Conservation (phyloP, 2,797 vertebrate genomes). For the Pantherophis vulpinus region DNA sequence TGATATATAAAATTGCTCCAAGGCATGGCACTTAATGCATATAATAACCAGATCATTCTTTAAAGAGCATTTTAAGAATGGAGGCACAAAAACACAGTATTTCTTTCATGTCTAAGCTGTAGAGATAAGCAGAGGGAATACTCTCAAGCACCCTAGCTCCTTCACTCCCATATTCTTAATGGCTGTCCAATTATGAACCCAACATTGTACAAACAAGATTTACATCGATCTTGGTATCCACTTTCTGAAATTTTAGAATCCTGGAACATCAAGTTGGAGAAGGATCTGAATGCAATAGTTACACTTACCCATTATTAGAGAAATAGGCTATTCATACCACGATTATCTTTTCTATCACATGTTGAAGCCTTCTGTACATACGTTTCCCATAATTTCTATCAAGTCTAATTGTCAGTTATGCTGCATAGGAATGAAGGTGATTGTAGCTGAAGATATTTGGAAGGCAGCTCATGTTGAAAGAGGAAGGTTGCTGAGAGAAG, state of each 20-base stretch:
- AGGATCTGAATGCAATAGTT: neutral
- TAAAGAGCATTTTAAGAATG: neutral
- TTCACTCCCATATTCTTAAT: neutral
- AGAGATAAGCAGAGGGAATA: neutral
- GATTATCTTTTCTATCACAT: neutral
- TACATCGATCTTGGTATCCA: neutral
- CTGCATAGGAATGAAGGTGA: neutral
- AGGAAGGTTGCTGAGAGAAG: neutral
- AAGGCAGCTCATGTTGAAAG: neutral
- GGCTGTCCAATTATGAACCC: neutral
- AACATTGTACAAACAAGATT: neutral
- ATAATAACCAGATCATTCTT: neutral
- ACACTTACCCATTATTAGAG: neutral
- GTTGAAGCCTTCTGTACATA: neutral
- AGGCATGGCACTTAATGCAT: neutral
- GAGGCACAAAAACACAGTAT: neutral
- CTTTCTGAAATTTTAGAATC: neutral
- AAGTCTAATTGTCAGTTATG: neutral
- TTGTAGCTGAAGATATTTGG: neutral
- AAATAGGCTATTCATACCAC: neutral
- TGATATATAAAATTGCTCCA: neutral
- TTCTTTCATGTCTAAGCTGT: neutral
- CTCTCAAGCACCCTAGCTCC: neutral
- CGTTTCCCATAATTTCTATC: neutral
- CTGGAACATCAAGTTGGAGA: neutral